phyloP scores from a whole-genome alignment of 1,140 invertebrate species.

The Euglossa dilemma region DNA sequence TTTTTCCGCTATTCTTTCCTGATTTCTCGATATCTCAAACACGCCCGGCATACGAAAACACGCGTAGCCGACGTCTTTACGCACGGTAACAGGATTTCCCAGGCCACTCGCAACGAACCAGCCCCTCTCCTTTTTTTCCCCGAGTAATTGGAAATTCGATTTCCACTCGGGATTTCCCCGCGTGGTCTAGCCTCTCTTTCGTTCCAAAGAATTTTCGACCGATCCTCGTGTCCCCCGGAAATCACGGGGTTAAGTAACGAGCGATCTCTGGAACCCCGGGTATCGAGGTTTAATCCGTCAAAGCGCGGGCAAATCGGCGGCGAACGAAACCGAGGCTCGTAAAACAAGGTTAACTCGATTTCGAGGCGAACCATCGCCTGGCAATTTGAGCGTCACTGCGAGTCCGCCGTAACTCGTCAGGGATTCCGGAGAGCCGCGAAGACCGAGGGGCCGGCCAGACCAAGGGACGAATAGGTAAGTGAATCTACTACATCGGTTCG shows the following conservation, averaged over 20 bases:
- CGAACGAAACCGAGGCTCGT: constrained; percentile 36
- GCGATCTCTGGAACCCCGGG: background rate
- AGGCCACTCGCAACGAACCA: background rate
- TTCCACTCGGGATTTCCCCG: background rate
- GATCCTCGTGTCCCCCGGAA: too few species aligned
- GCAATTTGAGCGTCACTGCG: constrained; percentile 59
- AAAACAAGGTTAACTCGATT: constrained; percentile 44
- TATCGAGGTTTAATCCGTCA: constrained; percentile 24
- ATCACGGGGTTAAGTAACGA: background rate
- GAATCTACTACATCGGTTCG: constrained; percentile 70
- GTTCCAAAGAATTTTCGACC: background rate
- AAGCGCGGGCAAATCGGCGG: constrained; percentile 23
- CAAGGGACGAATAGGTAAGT: constrained; percentile 70
- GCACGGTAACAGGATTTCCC: background rate
- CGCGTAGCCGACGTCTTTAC: background rate
- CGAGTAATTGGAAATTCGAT: background rate
- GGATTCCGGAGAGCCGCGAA: constrained; percentile 48
- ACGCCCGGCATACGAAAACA: constrained; percentile 42
- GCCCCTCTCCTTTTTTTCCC: background rate
- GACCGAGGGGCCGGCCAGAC: constrained; percentile 32
- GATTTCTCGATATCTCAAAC: constrained; percentile 50
- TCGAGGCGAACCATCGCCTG: background rate
- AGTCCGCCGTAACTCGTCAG: constrained; percentile 47
- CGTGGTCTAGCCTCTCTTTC: too few species aligned
- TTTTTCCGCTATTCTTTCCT: constrained; percentile 32